A percentile compares a stretch with the other conserved stretches of the same genome.
phyloP scores from a whole-genome alignment of 1,140 invertebrate species.

The Pissodes strobi region DNA sequence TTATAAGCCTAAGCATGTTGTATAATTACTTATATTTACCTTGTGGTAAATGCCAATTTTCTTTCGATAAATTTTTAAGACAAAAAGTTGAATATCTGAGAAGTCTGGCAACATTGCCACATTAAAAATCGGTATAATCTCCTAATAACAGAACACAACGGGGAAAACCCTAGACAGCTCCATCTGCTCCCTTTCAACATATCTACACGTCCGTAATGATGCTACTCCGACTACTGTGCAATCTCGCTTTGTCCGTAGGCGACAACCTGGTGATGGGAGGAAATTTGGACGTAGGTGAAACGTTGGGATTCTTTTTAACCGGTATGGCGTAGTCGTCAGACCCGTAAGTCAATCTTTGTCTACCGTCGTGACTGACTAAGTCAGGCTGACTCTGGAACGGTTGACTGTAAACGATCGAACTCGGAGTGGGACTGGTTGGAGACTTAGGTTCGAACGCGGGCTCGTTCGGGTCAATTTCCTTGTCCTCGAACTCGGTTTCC shows the following conservation, averaged over 20 bases:
- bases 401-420: slow-evolving; percentile 27
- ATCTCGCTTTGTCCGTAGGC: slow-evolving; percentile 12
- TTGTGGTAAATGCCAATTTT: no score
- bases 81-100: no score
- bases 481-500: slow-evolving; percentile 76
- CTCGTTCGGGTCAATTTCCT: slow-evolving; percentile 68
- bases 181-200: no score
- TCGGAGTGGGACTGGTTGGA: slow-evolving; percentile 29
- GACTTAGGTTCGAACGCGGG: slow-evolving; percentile 32
- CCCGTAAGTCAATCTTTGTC: slow-evolving; percentile 32
- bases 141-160: no score
- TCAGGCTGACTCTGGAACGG: slow-evolving; percentile 30
- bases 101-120: no score
- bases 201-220: slow-evolving; percentile 45
- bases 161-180: no score
- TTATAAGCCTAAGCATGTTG: no score
- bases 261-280: neutral
- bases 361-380: slow-evolving; percentile 17
- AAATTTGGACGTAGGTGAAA: slow-evolving; percentile 8
- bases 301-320: slow-evolving; percentile 22
- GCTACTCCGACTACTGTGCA: slow-evolving; percentile 48
- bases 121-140: no score
- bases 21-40: no score
- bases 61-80: no score
- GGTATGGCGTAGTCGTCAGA: slow-evolving; percentile 39